phyloP scores from a whole-genome alignment of 2,888 invertebrate species.

The Crossocerus cetratus region DNA sequence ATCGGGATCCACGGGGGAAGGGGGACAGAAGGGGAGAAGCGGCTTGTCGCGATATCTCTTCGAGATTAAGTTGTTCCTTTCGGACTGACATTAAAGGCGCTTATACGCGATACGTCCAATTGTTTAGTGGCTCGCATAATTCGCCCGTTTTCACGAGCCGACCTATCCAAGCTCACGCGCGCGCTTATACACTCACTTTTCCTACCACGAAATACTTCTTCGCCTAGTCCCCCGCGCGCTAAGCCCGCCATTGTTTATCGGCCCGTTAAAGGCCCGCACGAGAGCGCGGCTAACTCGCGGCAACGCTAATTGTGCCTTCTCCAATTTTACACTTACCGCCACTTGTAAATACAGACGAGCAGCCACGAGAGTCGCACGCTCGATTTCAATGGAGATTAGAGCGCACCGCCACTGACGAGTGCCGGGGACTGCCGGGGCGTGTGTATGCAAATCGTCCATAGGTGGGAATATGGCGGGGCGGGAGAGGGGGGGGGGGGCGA shows the following conservation, averaged over 20 bases:
- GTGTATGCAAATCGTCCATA: too few species aligned
- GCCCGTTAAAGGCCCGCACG: not conserved
- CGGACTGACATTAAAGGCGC: slow-evolving; percentile 47
- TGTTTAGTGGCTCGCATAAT: slow-evolving; percentile 51
- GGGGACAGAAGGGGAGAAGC: slow-evolving; percentile 6
- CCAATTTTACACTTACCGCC: slow-evolving; percentile 9
- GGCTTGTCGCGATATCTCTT: slow-evolving; percentile 37
- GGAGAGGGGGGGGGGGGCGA: not conserved
- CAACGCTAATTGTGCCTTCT: slow-evolving; percentile 17
- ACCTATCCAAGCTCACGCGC: slow-evolving; percentile 37
- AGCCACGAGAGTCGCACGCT: not conserved
- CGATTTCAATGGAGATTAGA: too few species aligned
- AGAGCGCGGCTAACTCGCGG: not conserved
- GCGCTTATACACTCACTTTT: slow-evolving; percentile 15
- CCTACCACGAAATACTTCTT: slow-evolving; percentile 4
- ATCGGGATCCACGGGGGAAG: slow-evolving; percentile 24
- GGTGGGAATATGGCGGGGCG: not conserved
- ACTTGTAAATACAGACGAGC: not conserved
- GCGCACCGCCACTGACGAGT: too few species aligned
- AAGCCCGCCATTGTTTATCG: slow-evolving; percentile 25
- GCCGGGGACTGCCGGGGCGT: too few species aligned
- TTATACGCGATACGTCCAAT: slow-evolving; percentile 43
- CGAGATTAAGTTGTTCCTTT: slow-evolving; percentile 56
- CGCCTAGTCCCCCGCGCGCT: not conserved
- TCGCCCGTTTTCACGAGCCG: slow-evolving; percentile 45